phyloP scores from a whole-genome alignment of 92 coral and sea anemone genomes.

The Siderastrea siderea region DNA sequence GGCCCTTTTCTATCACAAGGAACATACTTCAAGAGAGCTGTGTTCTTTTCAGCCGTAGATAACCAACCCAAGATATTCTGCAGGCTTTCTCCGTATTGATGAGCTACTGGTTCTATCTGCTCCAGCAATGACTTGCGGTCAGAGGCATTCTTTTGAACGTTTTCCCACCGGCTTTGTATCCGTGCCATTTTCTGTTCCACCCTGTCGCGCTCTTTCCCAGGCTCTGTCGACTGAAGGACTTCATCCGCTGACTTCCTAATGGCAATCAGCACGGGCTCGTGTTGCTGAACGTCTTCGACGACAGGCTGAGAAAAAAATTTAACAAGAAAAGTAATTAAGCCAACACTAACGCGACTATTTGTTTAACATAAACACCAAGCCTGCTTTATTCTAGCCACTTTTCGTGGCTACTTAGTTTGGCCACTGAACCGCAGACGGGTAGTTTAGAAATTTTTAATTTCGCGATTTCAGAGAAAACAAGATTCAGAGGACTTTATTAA shows the following conservation, averaged over 20 bases:
- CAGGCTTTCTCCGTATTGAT: constrained; percentile 73
- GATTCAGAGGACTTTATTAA: no score
- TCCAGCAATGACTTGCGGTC: constrained; percentile 84
- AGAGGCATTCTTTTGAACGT: constrained; percentile 70
- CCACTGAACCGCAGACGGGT: no score
- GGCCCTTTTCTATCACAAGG: constrained; percentile 86
- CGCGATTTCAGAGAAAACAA: no score
- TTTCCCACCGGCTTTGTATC: constrained; percentile 86
- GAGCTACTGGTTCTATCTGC: constrained; percentile 90
- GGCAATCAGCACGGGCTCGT: constrained; percentile 84
- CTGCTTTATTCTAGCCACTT: no score
- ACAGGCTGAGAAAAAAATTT: constrained; percentile 66
- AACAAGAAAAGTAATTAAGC: not conserved
- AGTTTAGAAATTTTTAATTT: no score
- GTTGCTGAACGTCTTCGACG: constrained; percentile 83
- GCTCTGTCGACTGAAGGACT: constrained; percentile 73
- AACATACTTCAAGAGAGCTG: constrained; percentile 71
- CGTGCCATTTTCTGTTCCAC: constrained; percentile 81
- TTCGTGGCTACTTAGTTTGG: no score
- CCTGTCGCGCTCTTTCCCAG: constrained; percentile 89
- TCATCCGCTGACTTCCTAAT: constrained; percentile 83
- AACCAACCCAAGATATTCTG: constrained; percentile 88
- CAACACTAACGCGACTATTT: not conserved
- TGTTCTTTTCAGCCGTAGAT: constrained; percentile 79
- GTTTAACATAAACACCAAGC: no score